Conservation (phyloP, 2,113 vertebrate species). For the Neoarius graeffei region DNA sequence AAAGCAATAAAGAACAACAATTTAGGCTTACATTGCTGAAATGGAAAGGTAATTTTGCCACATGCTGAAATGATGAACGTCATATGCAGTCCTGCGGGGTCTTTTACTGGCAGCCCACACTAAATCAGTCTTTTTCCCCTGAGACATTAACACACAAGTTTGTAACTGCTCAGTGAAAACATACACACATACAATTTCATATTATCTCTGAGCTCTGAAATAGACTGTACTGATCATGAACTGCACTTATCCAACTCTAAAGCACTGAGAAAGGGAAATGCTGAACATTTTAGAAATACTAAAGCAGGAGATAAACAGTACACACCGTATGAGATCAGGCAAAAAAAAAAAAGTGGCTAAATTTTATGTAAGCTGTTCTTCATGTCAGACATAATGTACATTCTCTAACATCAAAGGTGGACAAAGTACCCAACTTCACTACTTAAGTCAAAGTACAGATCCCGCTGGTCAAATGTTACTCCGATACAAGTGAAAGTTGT, state of each 20-base stretch:
- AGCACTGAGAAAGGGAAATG: not conserved
- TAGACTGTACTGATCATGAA: conserved; percentile 2
- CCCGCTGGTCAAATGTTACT: no score
- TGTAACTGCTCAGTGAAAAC: not conserved
- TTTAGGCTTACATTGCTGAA: not conserved
- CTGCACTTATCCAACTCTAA: not conserved
- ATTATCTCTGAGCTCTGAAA: not conserved
- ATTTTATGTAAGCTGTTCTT: not conserved
- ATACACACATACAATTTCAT: not conserved
- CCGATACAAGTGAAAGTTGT: no score
- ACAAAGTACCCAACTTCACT: no score
- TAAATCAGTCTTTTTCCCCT: not conserved
- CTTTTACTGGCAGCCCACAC: not conserved
- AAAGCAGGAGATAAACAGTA: not conserved
- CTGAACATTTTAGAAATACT: not conserved
- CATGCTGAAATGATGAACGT: conserved; percentile 11
- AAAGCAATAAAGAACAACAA: conserved; percentile 1
- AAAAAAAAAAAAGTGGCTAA: not conserved
- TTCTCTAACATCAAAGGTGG: not conserved
- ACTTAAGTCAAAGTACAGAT: no score
- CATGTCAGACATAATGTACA: not conserved
- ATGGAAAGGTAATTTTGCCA: conserved; percentile 1
- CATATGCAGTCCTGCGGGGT: not conserved
- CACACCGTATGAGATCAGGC: not conserved
- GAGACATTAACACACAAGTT: conserved; percentile 14